Percentiles rank a stretch among this genome's conserved stretches.
These are phyloP conservation scores for Ectropis grisescens DNA, from an alignment of 1,140 invertebrate species.

Conservation along the genomic window DNA sequence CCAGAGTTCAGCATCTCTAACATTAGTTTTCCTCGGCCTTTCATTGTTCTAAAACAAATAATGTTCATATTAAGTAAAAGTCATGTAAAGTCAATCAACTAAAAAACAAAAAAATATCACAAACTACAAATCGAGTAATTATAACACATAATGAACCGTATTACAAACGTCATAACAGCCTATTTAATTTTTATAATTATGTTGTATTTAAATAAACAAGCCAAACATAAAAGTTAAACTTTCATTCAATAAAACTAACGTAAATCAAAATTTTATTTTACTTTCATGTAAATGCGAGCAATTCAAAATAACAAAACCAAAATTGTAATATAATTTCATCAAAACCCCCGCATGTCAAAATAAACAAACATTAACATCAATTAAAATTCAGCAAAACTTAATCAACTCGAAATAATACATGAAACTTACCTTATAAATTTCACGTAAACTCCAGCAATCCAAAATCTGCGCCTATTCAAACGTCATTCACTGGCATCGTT, in stretches of 20 bases:
- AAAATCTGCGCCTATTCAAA: slow-evolving; percentile 3
- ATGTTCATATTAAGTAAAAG: slow-evolving; percentile 4
- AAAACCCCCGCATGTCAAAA: slow-evolving; percentile 5
- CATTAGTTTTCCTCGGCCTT: slow-evolving; percentile 6
- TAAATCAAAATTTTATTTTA: slow-evolving; percentile 4
- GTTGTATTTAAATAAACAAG: neutral
- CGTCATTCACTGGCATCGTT: neutral
- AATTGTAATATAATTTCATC: slow-evolving; percentile 1
- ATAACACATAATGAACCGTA: too few species aligned
- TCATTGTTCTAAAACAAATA: slow-evolving; percentile 6
- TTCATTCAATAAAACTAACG: slow-evolving; percentile 5
- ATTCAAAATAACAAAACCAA: slow-evolving; percentile 5
- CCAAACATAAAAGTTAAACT: slow-evolving; percentile 1
- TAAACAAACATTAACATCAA: slow-evolving; percentile 1
- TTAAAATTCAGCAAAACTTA: slow-evolving; percentile 3
- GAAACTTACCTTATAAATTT: slow-evolving; percentile 5
- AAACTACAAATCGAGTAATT: too few species aligned
- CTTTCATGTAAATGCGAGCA: slow-evolving; percentile 3
- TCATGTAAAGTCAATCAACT: slow-evolving; percentile 5
- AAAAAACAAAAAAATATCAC: slow-evolving; percentile 3
- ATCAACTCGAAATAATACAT: slow-evolving; percentile 6
- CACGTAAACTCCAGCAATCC: slow-evolving; percentile 3
- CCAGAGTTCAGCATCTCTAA: too few species aligned
- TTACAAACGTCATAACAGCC: too few species aligned
- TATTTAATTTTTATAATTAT: too few species aligned